phyloP scores from a whole-genome alignment of 2,113 vertebrate species.

The Copsychus sechellarum region DNA sequence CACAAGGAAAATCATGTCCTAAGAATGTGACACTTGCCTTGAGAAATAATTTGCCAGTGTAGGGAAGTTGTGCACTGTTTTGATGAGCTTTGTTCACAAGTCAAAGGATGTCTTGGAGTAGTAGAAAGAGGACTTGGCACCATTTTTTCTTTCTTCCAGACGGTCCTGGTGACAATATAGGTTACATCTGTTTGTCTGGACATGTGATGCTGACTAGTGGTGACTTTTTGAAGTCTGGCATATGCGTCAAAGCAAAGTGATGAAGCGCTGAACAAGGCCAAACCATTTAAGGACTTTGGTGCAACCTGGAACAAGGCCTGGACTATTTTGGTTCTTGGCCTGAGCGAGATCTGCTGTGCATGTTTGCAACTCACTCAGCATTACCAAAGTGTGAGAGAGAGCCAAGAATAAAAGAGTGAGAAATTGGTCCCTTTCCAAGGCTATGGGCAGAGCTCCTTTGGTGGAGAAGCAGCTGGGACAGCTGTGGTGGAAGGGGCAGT shows the following conservation, averaged over 20 bases:
- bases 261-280: not conserved
- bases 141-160: not conserved
- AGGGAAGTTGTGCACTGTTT: not conserved
- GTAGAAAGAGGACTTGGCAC: not conserved
- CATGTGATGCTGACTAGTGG: not conserved
- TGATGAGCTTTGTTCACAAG: not conserved
- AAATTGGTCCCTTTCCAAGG: not conserved
- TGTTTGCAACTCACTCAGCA: not conserved
- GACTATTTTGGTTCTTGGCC: not conserved
- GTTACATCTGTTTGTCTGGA: slow-evolving; percentile 17
- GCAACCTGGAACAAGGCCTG: not conserved
- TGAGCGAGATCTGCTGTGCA: not conserved
- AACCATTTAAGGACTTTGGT: not conserved
- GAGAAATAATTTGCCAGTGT: not conserved
- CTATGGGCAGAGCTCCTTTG: not conserved
- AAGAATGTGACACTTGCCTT: not conserved
- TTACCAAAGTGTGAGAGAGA: not conserved
- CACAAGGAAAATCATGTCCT: not conserved
- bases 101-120: not conserved
- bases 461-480: not conserved
- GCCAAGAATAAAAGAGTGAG: not conserved
- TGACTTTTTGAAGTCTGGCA: slow-evolving; percentile 17
- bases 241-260: not conserved
- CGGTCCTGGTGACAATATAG: not conserved
- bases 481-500: not conserved